These are phyloP conservation scores for Heliconius hermathena DNA, from an alignment of 1,140 invertebrate genomes.

Conservation along the genomic window DNA sequence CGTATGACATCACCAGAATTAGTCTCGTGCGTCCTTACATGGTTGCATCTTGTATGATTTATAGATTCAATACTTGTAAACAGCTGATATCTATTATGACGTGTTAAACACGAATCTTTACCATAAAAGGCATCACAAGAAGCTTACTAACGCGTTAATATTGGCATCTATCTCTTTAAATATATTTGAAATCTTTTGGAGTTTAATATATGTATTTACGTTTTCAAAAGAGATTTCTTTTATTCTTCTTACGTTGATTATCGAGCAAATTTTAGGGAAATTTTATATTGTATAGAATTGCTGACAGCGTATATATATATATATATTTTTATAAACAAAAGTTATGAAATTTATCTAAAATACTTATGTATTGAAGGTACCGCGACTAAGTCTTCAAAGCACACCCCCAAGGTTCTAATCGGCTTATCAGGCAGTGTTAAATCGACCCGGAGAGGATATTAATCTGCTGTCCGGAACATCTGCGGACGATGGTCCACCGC, in stretches of 20 bases:
- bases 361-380: background rate
- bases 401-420: constrained; percentile 42
- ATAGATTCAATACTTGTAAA: constrained; percentile 56
- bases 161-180: background rate
- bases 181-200: background rate
- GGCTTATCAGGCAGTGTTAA: constrained; percentile 67
- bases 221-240: background rate
- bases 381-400: constrained; percentile 18
- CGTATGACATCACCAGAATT: constrained; percentile 69
- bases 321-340: background rate
- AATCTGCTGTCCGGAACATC: constrained; percentile 76
- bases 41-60: constrained; percentile 69
- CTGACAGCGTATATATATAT: no score
- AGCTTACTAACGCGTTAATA: background rate
- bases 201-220: background rate
- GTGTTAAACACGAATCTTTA: constrained; percentile 40
- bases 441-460: constrained; percentile 65
- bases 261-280: no score
- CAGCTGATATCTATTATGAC: constrained; percentile 67
- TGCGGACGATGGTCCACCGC: constrained; percentile 52
- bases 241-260: no score
- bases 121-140: constrained; percentile 28
- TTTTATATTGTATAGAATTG: no score
- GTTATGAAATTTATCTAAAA: background rate
- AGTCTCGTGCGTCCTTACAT: constrained; percentile 67